Evolutionary conservation across 2,888 invertebrate species (phyloP).

Genomic region (Troides oblongomaculatus): DNA sequence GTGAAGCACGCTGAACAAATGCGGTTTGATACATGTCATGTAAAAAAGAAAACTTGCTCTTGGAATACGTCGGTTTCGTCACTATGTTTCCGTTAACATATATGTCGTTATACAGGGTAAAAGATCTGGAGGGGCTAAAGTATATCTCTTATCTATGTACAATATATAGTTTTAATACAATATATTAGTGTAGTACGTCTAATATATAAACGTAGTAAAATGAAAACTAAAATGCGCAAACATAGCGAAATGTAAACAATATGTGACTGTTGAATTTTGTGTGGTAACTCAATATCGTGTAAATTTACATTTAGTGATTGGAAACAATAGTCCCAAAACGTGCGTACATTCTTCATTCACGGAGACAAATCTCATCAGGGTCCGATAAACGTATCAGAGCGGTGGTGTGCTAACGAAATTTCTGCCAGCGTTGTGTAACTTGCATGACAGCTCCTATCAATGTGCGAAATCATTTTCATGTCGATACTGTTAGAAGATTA

Average conservation of each 20-base stretch:
- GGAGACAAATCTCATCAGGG: conserved; percentile 45
- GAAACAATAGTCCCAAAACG: conserved; percentile 32
- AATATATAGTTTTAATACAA: no score
- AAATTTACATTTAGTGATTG: conserved; percentile 15
- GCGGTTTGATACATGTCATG: no score
- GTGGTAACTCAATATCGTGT: conserved; percentile 11
- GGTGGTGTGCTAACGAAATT: conserved; percentile 41
- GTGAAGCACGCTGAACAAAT: no score
- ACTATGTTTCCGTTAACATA: no score
- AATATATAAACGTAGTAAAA: neutral
- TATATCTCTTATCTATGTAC: no score
- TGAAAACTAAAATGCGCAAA: neutral
- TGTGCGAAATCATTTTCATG: conserved; percentile 21
- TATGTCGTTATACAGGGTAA: no score
- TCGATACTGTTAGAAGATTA: conserved; percentile 18
- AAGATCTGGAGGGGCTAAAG: no score
- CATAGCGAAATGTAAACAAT: neutral
- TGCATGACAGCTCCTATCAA: conserved; percentile 12
- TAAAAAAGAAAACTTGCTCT: no score
- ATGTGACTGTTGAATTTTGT: neutral
- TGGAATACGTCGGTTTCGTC: no score
- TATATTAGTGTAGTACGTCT: no score
- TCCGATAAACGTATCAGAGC: conserved; percentile 51
- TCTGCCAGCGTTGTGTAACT: conserved; percentile 7
- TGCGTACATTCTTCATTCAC: conserved; percentile 29